Conservation (phyloP, 2,797 vertebrate genomes). For the Ciconia nigra region DNA sequence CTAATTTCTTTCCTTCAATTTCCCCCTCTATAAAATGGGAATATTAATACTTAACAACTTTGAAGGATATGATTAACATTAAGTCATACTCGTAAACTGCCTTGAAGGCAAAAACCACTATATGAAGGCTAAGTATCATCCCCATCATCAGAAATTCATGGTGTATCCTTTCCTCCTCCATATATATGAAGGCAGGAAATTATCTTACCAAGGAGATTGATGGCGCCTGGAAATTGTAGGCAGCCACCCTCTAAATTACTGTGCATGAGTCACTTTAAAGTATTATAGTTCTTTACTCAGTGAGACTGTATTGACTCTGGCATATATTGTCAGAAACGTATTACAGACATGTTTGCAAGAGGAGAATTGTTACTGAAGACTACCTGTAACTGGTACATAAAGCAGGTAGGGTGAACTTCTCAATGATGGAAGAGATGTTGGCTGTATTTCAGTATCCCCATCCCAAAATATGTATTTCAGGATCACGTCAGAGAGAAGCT, state of each 20-base stretch:
- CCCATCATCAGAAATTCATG: constrained; percentile 22
- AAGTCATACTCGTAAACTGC: background rate
- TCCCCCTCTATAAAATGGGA: background rate
- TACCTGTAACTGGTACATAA: background rate
- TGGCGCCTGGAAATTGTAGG: constrained; percentile 32
- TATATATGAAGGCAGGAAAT: constrained; percentile 29
- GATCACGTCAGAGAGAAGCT: background rate
- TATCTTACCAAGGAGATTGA: constrained; percentile 38
- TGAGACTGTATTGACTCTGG: background rate
- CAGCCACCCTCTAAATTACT: constrained; percentile 22
- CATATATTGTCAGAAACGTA: background rate
- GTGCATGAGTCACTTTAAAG: constrained; percentile 37
- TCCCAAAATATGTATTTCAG: background rate
- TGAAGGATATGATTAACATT: background rate
- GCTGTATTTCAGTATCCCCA: background rate
- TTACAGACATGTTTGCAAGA: background rate
- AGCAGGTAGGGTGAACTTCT: background rate
- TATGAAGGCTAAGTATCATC: background rate
- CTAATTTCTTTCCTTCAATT: background rate
- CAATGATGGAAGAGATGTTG: background rate
- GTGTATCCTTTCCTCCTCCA: background rate
- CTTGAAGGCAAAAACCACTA: background rate
- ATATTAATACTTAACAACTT: background rate
- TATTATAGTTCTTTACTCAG: background rate
- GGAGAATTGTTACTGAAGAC: background rate